These are phyloP conservation scores for Helicoverpa armigera DNA, from an alignment of 1,140 invertebrate species.

Conservation along the genomic window DNA sequence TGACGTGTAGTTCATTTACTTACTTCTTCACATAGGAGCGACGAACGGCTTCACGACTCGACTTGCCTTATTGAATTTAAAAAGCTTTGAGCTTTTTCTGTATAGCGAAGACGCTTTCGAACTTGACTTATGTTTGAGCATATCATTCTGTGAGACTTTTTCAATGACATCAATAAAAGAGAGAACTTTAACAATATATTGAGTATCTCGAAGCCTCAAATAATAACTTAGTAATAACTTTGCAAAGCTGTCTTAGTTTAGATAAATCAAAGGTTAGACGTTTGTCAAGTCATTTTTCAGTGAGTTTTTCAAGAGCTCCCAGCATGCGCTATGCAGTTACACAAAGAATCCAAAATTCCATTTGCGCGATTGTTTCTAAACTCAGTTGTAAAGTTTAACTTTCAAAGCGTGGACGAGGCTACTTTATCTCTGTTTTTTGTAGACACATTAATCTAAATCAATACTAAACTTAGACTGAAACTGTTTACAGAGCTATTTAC, in stretches of 20 bases:
- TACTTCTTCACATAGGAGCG: conserved; percentile 27
- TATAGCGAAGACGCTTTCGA: background rate
- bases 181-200: conserved; percentile 19
- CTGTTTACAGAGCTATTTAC: background rate
- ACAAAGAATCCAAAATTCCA: conserved; percentile 1
- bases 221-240: conserved; percentile 23
- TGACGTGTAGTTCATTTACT: conserved; percentile 49
- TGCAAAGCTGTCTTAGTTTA: conserved; percentile 7
- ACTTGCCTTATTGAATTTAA: conserved; percentile 44
- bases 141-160: background rate
- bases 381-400: conserved; percentile 15
- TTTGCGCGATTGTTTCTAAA: conserved; percentile 13
- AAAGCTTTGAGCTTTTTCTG: conserved; percentile 30
- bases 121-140: conserved; percentile 13
- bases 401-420: background rate
- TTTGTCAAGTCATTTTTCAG: background rate
- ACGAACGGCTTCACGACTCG: conserved; percentile 40
- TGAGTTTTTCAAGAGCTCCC: no score
- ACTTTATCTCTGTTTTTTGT: background rate
- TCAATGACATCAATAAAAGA: conserved; percentile 22
- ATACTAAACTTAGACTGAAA: background rate
- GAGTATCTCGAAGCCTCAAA: background rate
- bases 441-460: background rate
- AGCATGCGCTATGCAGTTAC: conserved; percentile 2
- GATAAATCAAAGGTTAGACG: background rate